Base-by-base conservation (phyloP, 2,797 vertebrate genomes). In the Nasua narica region DNA sequence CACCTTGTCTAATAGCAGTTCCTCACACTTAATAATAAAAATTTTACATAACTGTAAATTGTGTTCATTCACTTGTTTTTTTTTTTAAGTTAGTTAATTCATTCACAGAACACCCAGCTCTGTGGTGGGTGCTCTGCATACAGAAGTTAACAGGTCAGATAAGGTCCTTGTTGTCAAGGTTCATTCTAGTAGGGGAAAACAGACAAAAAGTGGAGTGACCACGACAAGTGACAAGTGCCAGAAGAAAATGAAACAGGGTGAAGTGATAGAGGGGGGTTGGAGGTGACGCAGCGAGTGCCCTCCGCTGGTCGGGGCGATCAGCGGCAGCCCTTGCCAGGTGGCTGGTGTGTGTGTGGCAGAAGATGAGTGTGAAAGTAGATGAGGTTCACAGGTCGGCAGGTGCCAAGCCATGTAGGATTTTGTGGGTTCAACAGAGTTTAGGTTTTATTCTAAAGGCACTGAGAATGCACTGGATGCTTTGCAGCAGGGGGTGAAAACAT, bases 381-480 rank as follows among this genome's bases (percentile, higher is more conserved):
- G 14, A 46, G 67, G 27, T 50, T 60, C 27, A 52, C 6, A 23
- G 37, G 40, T 3, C 27, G 74, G 77, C 5, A n/a, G 32, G 27
- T 5, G 2, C 29, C 7, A 5, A 86, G 23, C 29, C 29, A 7
- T 11, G 46, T 0, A 32, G 56, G n/a, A 43, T 19, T 78, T 43
- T 69, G 60, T 9, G 27, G 35, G 11, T 46, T 82, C 21, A n/a
- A 35, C 16, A 54, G 32, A 50, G 27, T 54, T 83, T 82, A n/a
- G 35, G 32, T 78, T 83, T 70, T 54, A 91, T 62, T 67, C n/a
- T 72, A 77, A 74, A 43, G 54, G 10, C 14, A 0, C 0, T 50
- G 54, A 87, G 94, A 77, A 85, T 7, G 40, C 40, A 37, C 32
- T 48, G 43, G 74, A 9, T 96, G 70, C 18, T 35, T 87, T 70